phyloP scores from a whole-genome alignment of 1,140 invertebrate genomes.

The Popillia japonica region DNA sequence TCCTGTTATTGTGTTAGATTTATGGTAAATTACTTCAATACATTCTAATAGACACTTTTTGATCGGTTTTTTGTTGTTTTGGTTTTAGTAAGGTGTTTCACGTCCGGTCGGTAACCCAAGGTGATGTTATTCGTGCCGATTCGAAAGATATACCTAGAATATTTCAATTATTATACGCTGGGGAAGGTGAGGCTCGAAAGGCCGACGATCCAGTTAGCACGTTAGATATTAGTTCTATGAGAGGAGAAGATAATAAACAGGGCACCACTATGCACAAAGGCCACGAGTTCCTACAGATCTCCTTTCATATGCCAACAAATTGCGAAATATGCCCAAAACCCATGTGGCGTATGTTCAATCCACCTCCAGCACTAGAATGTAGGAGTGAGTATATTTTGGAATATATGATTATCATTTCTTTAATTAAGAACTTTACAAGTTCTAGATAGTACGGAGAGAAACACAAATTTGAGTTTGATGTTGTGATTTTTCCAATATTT shows the following conservation, averaged over 20 bases:
- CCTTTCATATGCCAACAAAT: constrained; percentile 96
- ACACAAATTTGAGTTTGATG: too few species aligned
- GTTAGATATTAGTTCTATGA: constrained; percentile 61
- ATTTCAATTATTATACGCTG: constrained; percentile 95
- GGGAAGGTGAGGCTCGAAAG: constrained; percentile 90
- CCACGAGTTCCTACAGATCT: constrained; percentile 95
- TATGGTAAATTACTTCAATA: constrained; percentile 73
- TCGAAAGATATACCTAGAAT: constrained; percentile 99
- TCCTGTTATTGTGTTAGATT: constrained; percentile 93
- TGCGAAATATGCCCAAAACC: constrained; percentile 98
- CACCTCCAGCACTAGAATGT: constrained; percentile 96
- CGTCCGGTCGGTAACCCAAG: constrained; percentile 96
- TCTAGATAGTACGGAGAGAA: too few species aligned
- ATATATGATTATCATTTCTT: too few species aligned
- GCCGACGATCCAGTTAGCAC: constrained; percentile 72
- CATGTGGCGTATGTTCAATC: constrained; percentile 96
- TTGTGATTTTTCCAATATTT: too few species aligned
- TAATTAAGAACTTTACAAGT: too few species aligned
- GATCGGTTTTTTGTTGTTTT: constrained; percentile 54
- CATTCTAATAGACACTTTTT: too few species aligned
- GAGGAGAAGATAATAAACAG: constrained; percentile 72
- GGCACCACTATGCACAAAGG: constrained; percentile 89
- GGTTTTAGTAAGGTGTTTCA: constrained; percentile 93
- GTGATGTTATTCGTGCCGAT: constrained; percentile 97
- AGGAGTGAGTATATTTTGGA: constrained; percentile 72